These are phyloP conservation scores for Myotis myotis DNA, from an alignment of 2,797 vertebrate genomes.

Conservation along the genomic window DNA sequence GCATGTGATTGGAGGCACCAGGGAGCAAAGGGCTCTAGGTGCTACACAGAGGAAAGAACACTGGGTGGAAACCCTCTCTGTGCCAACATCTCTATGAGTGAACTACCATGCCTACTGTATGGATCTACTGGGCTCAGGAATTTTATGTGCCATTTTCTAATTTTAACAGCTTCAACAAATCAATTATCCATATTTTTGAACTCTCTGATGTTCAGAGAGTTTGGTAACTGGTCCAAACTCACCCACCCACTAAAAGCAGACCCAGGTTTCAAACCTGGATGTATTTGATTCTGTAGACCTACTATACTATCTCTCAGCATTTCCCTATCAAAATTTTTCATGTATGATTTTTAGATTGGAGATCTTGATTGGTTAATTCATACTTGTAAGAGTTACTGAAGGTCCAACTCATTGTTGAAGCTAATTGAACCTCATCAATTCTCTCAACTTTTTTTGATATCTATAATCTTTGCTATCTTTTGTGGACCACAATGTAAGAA, in stretches of 20 bases:
- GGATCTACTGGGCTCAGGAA: not conserved
- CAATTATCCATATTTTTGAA: constrained; percentile 16
- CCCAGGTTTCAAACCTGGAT: not conserved
- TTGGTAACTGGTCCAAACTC: not conserved
- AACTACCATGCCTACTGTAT: not conserved
- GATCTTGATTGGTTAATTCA: not conserved
- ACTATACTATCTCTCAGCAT: not conserved
- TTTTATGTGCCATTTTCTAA: not conserved
- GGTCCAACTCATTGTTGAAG: not conserved
- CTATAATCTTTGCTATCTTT: constrained; percentile 10
- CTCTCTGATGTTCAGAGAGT: not conserved
- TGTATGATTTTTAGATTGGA: not conserved
- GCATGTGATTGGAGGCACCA: not conserved
- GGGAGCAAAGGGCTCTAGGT: not conserved
- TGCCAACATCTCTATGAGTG: too few species aligned
- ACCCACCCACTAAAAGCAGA: not conserved
- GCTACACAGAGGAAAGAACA: not conserved
- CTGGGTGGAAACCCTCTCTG: not conserved
- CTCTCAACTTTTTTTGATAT: not conserved
- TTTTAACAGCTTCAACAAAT: not conserved
- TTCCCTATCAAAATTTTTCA: not conserved
- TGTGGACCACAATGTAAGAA: not conserved
- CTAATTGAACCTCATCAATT: not conserved
- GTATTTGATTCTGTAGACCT: not conserved
- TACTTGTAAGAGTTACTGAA: not conserved